Evolutionary conservation across 2,113 vertebrate species (phyloP), one percentile per base, ranked within the genome.

Genomic region (Caranx melampygus): DNA sequence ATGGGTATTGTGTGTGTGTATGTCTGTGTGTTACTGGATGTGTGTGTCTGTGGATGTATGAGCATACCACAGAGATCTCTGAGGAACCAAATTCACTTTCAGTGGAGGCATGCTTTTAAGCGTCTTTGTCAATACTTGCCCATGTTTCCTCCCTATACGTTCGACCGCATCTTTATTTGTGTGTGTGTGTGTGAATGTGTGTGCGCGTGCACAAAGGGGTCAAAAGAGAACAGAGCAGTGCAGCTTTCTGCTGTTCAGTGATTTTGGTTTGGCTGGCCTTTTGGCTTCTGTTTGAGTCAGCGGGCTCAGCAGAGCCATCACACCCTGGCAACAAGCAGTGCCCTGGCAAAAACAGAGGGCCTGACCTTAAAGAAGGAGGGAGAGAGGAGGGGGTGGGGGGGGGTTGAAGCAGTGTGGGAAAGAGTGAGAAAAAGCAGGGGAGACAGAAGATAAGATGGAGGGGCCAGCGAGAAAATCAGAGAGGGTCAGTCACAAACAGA

Each of bases 251-350:
- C 85, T 89, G 84, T 90, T 84, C 74, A 83, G 82, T 87, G 89
- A 88, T 92, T 92, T 90, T 92, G 90, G 90, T 92, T 91, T 91
- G 87, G 88, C 89, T 70, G 82, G 82, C 82, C 84, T 84, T 71
- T 86, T 77, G 69, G 68, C 82, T 85, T 88, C 59, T 78, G 66
- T 83, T 84, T 84, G 80, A 91, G 80, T 91, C 87, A 83, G 86
- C 82, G 63, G 79, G 85, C 82, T 84, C 76, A 83, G 76, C 81
- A 83, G 35, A 83, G 75, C 76, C 86, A 80, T 87, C 84, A 55
- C 79, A 65, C 73, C 82, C 82, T 88, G 86, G 79, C 88, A 87
- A 68, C 81, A 59, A 55, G 7, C 54, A 57, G 72, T 33, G 10
- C 64, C 74, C 73, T 81, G 84, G 83, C 82, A 55, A 44, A 75